Conservation (phyloP, 2,888 invertebrate species). For the Drosophila pegasa region DNA sequence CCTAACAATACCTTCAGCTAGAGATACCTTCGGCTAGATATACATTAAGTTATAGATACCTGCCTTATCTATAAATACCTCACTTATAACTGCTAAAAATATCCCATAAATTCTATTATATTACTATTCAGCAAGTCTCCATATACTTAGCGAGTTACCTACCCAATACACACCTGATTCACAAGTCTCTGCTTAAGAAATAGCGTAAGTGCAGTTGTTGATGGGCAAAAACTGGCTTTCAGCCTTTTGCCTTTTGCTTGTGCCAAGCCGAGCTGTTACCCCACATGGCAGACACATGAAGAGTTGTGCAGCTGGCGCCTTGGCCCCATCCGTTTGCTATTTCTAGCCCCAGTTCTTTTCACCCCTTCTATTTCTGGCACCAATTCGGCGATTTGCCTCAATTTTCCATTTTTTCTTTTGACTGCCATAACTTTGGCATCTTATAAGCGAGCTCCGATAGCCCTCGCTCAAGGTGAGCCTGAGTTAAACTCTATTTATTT, state of each 20-base stretch:
- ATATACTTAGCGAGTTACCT: background rate
- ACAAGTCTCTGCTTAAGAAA: background rate
- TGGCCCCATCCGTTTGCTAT: background rate
- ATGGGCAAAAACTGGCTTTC: background rate
- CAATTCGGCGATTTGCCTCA: slow-evolving; percentile 8
- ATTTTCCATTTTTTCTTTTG: slow-evolving; percentile 32
- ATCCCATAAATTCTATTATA: background rate
- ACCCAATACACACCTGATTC: background rate
- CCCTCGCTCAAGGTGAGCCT: slow-evolving; percentile 34
- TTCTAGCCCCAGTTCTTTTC: slow-evolving; percentile 3
- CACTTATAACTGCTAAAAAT: too few species aligned
- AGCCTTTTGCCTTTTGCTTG: too few species aligned
- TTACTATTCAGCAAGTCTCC: background rate
- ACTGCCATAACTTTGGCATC: slow-evolving; percentile 54
- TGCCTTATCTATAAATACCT: background rate
- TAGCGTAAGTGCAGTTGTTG: background rate
- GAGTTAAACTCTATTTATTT: slow-evolving; percentile 35
- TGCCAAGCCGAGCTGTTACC: background rate
- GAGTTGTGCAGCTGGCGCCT: background rate
- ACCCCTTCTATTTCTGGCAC: background rate
- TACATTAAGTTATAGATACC: too few species aligned
- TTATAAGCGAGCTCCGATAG: slow-evolving; percentile 24
- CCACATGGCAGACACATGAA: background rate
- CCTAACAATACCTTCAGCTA: background rate
- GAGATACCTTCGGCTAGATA: background rate